Percentiles rank a stretch among this genome's conserved stretches.
These are phyloP conservation scores for Pavo muticus DNA, from an alignment of 2,113 vertebrate species.

Conservation along the genomic window DNA sequence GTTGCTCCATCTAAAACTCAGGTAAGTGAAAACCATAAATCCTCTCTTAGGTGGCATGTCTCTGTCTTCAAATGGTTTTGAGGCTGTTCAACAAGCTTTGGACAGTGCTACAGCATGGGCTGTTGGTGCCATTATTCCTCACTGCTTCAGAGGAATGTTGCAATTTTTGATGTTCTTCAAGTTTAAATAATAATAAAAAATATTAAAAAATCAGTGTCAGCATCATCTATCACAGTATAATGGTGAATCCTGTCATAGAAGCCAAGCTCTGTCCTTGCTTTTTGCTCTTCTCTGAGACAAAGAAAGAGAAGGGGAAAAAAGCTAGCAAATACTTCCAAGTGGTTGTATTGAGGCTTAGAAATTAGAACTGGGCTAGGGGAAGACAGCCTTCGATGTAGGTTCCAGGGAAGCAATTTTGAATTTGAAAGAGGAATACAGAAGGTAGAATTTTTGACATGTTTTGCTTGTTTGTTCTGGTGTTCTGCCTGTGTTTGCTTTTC, in stretches of 20 bases:
- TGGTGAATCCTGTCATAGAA: conserved; percentile 1
- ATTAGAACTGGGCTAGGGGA: neutral
- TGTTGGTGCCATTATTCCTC: neutral
- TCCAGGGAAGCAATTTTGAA: neutral
- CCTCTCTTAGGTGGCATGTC: neutral
- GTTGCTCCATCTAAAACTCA: neutral
- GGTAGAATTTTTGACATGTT: neutral
- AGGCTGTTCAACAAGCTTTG: neutral
- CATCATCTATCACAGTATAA: neutral
- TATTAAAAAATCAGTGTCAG: neutral
- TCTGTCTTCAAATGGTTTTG: neutral
- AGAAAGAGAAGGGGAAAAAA: neutral
- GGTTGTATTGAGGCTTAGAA: neutral
- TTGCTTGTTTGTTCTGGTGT: neutral
- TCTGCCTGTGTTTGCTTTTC: neutral
- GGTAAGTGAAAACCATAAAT: neutral
- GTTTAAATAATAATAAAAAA: neutral
- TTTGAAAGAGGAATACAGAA: neutral
- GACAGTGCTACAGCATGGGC: neutral
- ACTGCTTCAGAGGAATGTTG: neutral
- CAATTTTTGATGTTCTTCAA: neutral
- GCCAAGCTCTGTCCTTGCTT: conserved; percentile 9
- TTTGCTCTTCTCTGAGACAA: neutral
- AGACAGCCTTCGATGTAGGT: neutral
- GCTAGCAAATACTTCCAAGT: neutral